phyloP scores from a whole-genome alignment of 2,113 vertebrate genomes.

The Cynoglossus semilaevis region DNA sequence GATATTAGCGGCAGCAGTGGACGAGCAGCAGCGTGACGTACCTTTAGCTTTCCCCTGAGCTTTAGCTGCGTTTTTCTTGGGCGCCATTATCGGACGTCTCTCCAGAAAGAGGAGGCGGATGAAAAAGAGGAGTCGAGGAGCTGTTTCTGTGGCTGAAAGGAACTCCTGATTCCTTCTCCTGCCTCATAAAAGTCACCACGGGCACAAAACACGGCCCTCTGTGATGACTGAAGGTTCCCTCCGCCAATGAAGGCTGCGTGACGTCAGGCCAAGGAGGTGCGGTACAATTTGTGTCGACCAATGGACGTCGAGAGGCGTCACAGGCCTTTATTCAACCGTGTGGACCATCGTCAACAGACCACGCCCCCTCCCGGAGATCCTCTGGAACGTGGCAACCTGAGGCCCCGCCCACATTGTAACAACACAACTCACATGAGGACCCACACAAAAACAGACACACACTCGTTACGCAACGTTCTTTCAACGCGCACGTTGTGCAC shows the following conservation, averaged over 20 bases:
- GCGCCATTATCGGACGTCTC: conserved; percentile 45
- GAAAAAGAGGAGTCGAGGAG: background rate
- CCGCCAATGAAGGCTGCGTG: conserved; percentile 13
- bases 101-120: background rate
- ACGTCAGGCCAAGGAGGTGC: fast-evolving
- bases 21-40: conserved; percentile 32
- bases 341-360: conserved; percentile 38
- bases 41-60: conserved; percentile 57
- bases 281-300: conserved; percentile 14
- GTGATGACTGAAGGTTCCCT: background rate
- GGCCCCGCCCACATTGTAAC: too few species aligned
- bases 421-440: too few species aligned
- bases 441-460: background rate
- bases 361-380: conserved; percentile 25
- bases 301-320: conserved; percentile 28
- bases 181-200: conserved; percentile 43
- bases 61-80: conserved; percentile 55
- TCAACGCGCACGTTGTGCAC: too few species aligned
- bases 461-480: background rate
- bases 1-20: too few species aligned
- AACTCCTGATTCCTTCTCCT: conserved; percentile 44
- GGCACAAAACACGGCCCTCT: conserved; percentile 30
- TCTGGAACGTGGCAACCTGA: conserved; percentile 70
- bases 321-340: conserved; percentile 64
- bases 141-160: conserved; percentile 25